A percentile compares a stretch with the other conserved stretches of the same genome.
Evolutionary conservation across 23 tunicate genomes (phyloP).

Genomic region (Phallusia fumigata): DNA sequence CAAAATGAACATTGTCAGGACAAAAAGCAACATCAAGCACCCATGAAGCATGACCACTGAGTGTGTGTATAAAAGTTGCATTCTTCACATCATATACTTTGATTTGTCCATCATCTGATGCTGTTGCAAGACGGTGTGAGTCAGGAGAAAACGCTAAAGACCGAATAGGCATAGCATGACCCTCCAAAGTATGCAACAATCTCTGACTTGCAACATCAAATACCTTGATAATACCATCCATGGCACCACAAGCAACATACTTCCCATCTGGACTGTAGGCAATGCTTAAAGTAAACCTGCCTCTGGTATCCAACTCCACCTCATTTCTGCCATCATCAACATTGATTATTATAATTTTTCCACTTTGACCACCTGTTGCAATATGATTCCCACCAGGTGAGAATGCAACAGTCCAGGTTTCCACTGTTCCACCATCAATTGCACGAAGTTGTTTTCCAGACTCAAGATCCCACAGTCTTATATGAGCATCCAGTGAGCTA

Average conservation of each 20-base stretch:
- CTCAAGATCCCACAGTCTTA: slow-evolving; percentile 93
- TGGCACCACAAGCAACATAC: slow-evolving; percentile 93
- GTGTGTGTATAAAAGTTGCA: slow-evolving; percentile 79
- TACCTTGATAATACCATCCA: slow-evolving; percentile 97
- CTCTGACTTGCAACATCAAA: slow-evolving; percentile 79
- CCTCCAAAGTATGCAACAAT: slow-evolving; percentile 78
- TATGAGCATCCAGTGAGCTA: slow-evolving; percentile 89
- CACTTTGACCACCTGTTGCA: slow-evolving; percentile 97
- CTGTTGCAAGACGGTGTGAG: slow-evolving; percentile 86
- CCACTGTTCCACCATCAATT: slow-evolving; percentile 93
- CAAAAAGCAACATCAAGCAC: slow-evolving; percentile 85
- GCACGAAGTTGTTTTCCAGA: slow-evolving; percentile 82
- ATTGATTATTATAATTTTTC: slow-evolving; percentile 68
- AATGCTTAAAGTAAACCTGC: slow-evolving; percentile 88
- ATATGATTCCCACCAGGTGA: slow-evolving; percentile 88
- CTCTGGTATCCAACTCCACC: slow-evolving; percentile 86
- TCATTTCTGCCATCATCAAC: slow-evolving; percentile 90
- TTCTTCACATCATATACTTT: slow-evolving; percentile 95
- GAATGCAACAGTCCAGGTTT: slow-evolving; percentile 91
- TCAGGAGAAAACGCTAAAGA: slow-evolving; percentile 97
- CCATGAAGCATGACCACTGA: slow-evolving; percentile 97
- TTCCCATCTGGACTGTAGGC: slow-evolving; percentile 96
- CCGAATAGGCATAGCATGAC: slow-evolving; percentile 98
- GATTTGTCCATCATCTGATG: slow-evolving; percentile 98
- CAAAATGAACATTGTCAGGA: slow-evolving; percentile 91